phyloP scores from a whole-genome alignment of 1,140 invertebrate species.

The Copidosoma floridanum region DNA sequence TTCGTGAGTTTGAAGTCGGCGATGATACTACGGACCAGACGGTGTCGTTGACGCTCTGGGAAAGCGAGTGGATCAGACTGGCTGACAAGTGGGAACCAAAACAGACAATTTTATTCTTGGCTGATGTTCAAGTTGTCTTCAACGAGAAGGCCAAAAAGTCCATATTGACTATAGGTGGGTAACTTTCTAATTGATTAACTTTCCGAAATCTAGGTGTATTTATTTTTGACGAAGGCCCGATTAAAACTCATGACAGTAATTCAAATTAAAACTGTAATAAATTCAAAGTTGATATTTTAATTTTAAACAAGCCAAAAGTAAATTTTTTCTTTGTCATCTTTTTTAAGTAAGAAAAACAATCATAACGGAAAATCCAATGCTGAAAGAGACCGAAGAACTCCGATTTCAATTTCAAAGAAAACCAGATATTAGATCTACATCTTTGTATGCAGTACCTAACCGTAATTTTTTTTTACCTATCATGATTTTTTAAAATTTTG shows the following conservation, averaged over 20 bases:
- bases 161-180: conserved; percentile 39
- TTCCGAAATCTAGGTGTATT: too few species aligned
- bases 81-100: conserved; percentile 46
- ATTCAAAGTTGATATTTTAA: too few species aligned
- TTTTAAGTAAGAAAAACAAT: conserved; percentile 47
- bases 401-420: conserved; percentile 37
- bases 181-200: not conserved
- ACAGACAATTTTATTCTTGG: conserved; percentile 49
- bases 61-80: conserved; percentile 47
- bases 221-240: not conserved
- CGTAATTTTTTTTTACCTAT: conserved; percentile 38
- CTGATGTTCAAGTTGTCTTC: conserved; percentile 48
- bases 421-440: conserved; percentile 32
- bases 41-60: conserved; percentile 44
- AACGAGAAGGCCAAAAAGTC: conserved; percentile 48
- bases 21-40: conserved; percentile 38
- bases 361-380: conserved; percentile 53
- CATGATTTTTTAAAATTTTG: not conserved
- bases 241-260: too few species aligned
- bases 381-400: conserved; percentile 42
- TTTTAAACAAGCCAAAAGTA: too few species aligned
- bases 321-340: conserved; percentile 6
- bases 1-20: conserved; percentile 43
- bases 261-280: too few species aligned
- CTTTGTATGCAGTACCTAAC: conserved; percentile 49